Evolutionary conservation across 2,888 invertebrate species (phyloP).

Genomic region (Ctena decussata): DNA sequence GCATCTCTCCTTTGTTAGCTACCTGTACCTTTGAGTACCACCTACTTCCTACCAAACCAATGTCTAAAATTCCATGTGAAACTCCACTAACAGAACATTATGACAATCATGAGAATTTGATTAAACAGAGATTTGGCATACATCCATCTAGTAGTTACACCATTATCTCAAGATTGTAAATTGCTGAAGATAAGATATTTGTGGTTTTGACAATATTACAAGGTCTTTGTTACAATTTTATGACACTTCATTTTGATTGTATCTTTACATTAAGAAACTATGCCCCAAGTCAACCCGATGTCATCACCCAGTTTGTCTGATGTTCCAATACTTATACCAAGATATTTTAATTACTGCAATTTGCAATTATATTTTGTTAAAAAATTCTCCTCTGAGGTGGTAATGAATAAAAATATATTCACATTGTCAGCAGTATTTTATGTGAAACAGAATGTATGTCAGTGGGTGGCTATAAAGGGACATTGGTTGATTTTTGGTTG

Average conservation of each 20-base stretch:
- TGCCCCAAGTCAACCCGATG: background rate
- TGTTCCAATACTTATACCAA: background rate
- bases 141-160: background rate
- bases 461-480: no score
- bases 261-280: background rate
- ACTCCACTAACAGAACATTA: no score
- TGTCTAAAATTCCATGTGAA: no score
- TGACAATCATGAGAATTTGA: no score
- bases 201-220: background rate
- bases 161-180: background rate
- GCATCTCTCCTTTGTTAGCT: no score
- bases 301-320: background rate
- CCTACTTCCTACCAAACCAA: no score
- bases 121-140: background rate
- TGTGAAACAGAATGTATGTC: no score
- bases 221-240: slow-evolving; percentile 8
- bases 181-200: slow-evolving; percentile 2
- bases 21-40: no score
- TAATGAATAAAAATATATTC: no score
- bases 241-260: background rate
- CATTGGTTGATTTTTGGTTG: no score
- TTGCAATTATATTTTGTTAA: background rate
- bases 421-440: no score
- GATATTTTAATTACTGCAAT: background rate
- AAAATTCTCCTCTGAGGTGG: no score